A percentile compares a stretch with the other conserved stretches of the same genome.
Evolutionary conservation across 2,888 invertebrate species (phyloP).

Genomic region (Ethmia dodecea): DNA sequence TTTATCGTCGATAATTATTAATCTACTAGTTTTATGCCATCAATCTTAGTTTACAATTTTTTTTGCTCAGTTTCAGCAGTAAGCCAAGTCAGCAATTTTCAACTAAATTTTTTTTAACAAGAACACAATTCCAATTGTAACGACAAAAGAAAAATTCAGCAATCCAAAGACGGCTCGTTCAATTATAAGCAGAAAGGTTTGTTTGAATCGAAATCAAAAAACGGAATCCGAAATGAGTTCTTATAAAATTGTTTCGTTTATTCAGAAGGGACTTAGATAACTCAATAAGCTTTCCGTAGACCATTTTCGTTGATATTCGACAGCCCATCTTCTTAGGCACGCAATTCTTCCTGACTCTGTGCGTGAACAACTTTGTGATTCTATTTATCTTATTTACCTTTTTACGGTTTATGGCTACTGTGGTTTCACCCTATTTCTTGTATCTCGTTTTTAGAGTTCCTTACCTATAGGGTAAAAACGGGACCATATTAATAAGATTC

Average conservation of each 20-base stretch:
- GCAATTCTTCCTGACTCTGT: slow-evolving; percentile 28
- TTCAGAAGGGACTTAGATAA: slow-evolving; percentile 32
- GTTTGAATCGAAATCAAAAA: slow-evolving; percentile 23
- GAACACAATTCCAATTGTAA: no score
- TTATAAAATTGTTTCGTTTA: slow-evolving; percentile 31
- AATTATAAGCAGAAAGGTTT: slow-evolving; percentile 13
- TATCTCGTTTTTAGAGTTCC: no score
- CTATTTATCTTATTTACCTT: slow-evolving; percentile 9
- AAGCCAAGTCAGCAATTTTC: no score
- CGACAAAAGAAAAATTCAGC: slow-evolving; percentile 3
- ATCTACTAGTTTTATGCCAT: no score
- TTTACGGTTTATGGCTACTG: no score
- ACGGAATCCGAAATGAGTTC: slow-evolving; percentile 34
- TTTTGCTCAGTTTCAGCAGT: no score
- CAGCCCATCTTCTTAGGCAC: slow-evolving; percentile 21
- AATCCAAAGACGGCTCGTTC: slow-evolving; percentile 3
- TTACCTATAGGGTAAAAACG: no score
- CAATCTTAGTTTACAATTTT: no score
- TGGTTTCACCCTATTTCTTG: no score
- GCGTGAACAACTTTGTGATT: slow-evolving; percentile 5
- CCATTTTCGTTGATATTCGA: slow-evolving; percentile 25
- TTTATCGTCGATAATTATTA: no score
- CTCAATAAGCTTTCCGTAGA: slow-evolving; percentile 28
- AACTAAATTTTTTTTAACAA: no score
- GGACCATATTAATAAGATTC: no score